Evolutionary conservation across 2,113 vertebrate species (phyloP).

Genomic region (Macrotis lagotis): DNA sequence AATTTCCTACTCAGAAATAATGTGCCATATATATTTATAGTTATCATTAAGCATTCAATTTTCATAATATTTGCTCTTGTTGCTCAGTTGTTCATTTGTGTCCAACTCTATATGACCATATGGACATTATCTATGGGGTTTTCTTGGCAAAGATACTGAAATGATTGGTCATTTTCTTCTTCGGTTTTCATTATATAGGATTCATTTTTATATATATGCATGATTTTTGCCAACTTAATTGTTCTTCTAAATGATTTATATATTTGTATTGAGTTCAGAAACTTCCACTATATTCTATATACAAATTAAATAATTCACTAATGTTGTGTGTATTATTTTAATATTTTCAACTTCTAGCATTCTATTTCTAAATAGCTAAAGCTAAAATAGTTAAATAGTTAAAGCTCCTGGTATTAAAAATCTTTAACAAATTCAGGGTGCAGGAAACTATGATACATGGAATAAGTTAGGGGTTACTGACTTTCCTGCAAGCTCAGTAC

Average conservation of each 20-base stretch:
- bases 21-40: background rate
- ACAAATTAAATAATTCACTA: background rate
- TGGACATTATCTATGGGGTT: background rate
- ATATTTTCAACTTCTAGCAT: background rate
- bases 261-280: background rate
- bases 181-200: background rate
- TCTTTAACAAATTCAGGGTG: background rate
- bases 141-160: background rate
- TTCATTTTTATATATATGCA: background rate
- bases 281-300: background rate
- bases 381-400: too few relatives aligned
- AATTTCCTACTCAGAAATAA: background rate
- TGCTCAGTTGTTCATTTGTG: background rate
- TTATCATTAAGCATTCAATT: background rate
- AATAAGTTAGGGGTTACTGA: background rate
- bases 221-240: background rate
- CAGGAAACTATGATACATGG: background rate
- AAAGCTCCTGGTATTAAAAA: background rate
- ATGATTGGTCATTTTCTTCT: background rate
- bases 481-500: background rate
- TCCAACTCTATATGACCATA: background rate
- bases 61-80: background rate
- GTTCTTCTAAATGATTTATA: background rate
- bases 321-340: background rate
- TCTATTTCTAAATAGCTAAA: background rate